Evolutionary conservation across 2,797 vertebrate genomes (phyloP).

Genomic region (Xyrichtys novacula): DNA sequence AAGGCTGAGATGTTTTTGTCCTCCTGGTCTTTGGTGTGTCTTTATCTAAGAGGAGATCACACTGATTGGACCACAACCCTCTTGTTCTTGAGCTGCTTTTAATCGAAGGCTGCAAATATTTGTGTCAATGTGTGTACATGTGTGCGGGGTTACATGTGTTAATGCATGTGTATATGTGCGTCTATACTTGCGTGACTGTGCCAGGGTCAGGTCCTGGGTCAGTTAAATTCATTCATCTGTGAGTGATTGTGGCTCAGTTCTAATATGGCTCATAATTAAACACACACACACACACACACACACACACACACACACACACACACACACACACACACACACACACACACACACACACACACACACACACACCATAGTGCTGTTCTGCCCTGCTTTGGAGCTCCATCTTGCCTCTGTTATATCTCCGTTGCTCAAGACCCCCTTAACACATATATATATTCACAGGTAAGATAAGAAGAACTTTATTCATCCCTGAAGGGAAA

Average conservation of each 20-base stretch:
- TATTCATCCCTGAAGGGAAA: too few species aligned
- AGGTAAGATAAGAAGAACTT: too few species aligned
- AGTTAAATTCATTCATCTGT: slow-evolving; percentile 75
- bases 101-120: slow-evolving; percentile 42
- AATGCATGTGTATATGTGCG: slow-evolving; percentile 30
- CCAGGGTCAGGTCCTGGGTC: slow-evolving; percentile 70
- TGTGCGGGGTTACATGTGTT: slow-evolving; percentile 6
- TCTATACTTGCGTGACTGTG: slow-evolving; percentile 70
- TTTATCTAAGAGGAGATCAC: slow-evolving; percentile 37
- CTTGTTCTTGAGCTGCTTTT: slow-evolving; percentile 35
- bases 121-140: slow-evolving; percentile 18
- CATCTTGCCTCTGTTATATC: too few species aligned
- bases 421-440: too few species aligned
- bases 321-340: slow-evolving; percentile 27
- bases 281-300: slow-evolving; percentile 34
- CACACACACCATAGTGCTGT: slow-evolving; percentile 38
- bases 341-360: slow-evolving; percentile 34
- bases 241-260: slow-evolving; percentile 65
- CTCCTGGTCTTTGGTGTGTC: slow-evolving; percentile 3
- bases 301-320: not conserved
- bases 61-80: slow-evolving; percentile 45
- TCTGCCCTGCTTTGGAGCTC: too few species aligned
- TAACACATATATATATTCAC: too few species aligned
- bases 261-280: slow-evolving; percentile 74
- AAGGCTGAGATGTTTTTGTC: slow-evolving; percentile 28